Evolutionary conservation across 2,797 vertebrate species (phyloP).

Genomic region (Myiotriccus ornatus): DNA sequence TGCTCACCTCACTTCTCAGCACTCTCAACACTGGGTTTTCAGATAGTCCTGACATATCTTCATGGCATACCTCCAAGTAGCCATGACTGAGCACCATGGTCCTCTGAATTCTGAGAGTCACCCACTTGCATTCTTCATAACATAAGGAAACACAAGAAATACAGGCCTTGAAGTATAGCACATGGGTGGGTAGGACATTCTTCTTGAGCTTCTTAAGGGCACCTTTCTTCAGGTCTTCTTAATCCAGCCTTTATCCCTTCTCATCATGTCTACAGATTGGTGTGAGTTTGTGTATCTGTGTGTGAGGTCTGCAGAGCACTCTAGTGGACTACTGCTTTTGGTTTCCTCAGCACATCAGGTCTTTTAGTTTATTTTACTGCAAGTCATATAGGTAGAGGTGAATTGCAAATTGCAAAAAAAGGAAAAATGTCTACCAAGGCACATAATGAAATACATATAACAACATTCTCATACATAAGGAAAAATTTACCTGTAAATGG

Average conservation of each 20-base stretch:
- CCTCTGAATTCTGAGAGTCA: background rate
- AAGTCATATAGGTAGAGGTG: background rate
- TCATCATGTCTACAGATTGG: background rate
- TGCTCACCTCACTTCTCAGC: background rate
- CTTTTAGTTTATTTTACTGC: background rate
- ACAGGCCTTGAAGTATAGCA: background rate
- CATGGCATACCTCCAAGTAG: rapidly evolving
- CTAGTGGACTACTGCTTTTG: background rate
- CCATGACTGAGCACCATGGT: background rate
- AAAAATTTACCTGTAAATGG: slow-evolving; percentile 4
- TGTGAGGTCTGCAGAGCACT: background rate
- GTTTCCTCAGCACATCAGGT: background rate
- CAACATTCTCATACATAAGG: background rate
- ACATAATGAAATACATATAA: background rate
- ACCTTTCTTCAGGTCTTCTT: background rate
- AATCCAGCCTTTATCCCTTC: background rate
- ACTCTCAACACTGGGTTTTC: background rate
- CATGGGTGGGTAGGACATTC: background rate
- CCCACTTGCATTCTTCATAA: background rate
- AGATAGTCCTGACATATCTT: background rate
- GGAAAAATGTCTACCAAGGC: background rate
- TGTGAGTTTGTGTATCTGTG: rapidly evolving
- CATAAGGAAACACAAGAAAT: background rate
- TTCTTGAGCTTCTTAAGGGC: background rate
- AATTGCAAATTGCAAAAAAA: background rate